These are phyloP conservation scores for Acromyrmex heyeri DNA, from an alignment of 1,140 invertebrate genomes.

Conservation along the genomic window DNA sequence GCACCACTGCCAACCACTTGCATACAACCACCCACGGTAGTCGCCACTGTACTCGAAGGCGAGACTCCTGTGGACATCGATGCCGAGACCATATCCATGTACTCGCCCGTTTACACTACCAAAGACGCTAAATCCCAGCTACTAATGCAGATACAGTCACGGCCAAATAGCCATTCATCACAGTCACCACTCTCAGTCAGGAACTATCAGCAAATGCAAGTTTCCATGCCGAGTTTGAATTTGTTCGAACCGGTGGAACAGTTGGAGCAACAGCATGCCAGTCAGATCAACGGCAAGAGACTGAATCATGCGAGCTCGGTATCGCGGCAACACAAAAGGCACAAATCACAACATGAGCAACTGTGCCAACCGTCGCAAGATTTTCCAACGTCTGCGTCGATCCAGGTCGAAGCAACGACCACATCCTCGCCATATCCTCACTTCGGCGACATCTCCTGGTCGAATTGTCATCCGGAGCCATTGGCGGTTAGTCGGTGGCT, in stretches of 20 bases:
- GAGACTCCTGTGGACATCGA: constrained; percentile 80
- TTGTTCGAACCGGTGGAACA: constrained; percentile 78
- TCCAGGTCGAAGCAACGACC: constrained; percentile 84
- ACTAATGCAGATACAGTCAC: constrained; percentile 77
- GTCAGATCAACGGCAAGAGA: constrained; percentile 81
- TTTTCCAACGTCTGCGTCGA: constrained; percentile 77
- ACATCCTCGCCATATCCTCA: constrained; percentile 81
- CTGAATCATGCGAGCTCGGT: constrained; percentile 76
- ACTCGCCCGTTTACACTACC: constrained; percentile 75
- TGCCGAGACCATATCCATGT: constrained; percentile 72
- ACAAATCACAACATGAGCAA: constrained; percentile 77
- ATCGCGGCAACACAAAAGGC: constrained; percentile 71
- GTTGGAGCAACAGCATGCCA: constrained; percentile 69
- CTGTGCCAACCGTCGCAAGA: constrained; percentile 67
- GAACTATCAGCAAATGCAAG: constrained; percentile 74
- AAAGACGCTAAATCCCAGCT: constrained; percentile 80
- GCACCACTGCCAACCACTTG: constrained; percentile 70
- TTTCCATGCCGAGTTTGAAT: constrained; percentile 76
- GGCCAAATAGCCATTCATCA: constrained; percentile 74
- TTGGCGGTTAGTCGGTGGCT: constrained; percentile 85
- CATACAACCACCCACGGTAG: constrained; percentile 54
- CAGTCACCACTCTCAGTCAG: constrained; percentile 67
- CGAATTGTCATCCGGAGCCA: constrained; percentile 84
- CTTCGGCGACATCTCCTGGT: constrained; percentile 85
- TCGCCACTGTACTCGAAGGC: constrained; percentile 72